A percentile compares a stretch with the other conserved stretches of the same genome.
Conservation (phyloP, 1,140 invertebrate species). For the Pantala flavescens region DNA sequence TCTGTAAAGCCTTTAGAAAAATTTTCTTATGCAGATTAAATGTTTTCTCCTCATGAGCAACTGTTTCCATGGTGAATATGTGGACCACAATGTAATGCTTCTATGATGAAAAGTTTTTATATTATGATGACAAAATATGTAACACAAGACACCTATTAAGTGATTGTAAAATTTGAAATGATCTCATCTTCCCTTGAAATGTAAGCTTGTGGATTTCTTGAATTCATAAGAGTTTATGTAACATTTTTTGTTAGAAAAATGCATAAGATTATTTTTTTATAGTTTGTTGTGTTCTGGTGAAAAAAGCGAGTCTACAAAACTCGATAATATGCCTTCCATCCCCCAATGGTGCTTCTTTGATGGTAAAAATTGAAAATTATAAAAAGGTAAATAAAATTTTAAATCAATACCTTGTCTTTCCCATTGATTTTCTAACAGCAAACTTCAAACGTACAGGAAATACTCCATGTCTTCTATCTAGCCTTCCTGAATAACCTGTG, state of each 20-base stretch:
- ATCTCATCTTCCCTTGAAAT: background rate
- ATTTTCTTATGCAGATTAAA: slow-evolving; percentile 2
- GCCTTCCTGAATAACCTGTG: too few relatives aligned
- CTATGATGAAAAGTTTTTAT: background rate
- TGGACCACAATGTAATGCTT: background rate
- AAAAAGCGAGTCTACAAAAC: background rate
- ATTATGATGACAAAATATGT: background rate
- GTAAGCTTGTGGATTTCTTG: background rate
- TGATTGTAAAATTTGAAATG: background rate
- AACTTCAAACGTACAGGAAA: too few relatives aligned
- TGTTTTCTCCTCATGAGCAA: background rate
- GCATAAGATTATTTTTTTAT: background rate
- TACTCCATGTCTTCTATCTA: too few relatives aligned
- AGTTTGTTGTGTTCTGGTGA: slow-evolving; percentile 3
- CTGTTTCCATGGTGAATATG: background rate
- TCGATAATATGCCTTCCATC: slow-evolving; percentile 5
- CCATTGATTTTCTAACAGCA: too few relatives aligned
- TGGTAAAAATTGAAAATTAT: background rate
- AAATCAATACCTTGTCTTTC: background rate
- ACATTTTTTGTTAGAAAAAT: background rate
- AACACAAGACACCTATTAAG: background rate
- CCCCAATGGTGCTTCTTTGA: slow-evolving; percentile 8
- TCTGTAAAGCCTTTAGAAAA: background rate
- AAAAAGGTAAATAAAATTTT: background rate
- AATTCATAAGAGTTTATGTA: background rate